phyloP scores from a whole-genome alignment of 2,113 vertebrate species.

The Todiramphus chloris region DNA sequence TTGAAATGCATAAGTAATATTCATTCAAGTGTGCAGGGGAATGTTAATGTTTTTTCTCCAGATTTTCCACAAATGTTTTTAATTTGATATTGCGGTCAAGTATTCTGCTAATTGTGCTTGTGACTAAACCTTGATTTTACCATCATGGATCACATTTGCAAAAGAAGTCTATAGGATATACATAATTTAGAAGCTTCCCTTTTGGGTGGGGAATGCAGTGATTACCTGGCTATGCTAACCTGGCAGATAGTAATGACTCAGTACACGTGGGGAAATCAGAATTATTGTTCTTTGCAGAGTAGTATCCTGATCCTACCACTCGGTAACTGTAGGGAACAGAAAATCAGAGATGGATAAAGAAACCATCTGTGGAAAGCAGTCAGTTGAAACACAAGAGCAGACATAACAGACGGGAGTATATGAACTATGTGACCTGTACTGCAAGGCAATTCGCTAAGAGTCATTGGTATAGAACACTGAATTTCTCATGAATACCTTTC shows the following conservation, averaged over 20 bases:
- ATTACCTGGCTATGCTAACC: background rate
- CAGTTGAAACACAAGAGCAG: background rate
- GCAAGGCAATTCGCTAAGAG: slow-evolving; percentile 7
- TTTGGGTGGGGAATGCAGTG: background rate
- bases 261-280: background rate
- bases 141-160: background rate
- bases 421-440: slow-evolving; percentile 23
- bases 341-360: background rate
- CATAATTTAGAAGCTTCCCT: background rate
- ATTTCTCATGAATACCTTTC: slow-evolving; percentile 20
- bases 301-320: background rate
- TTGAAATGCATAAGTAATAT: background rate
- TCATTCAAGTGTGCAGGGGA: background rate
- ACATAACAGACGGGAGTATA: background rate
- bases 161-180: background rate
- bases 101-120: background rate
- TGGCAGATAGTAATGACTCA: background rate
- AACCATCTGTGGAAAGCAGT: slow-evolving; percentile 15
- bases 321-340: background rate
- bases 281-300: background rate
- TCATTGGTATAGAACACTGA: slow-evolving; percentile 10
- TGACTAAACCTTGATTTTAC: background rate
- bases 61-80: background rate
- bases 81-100: background rate
- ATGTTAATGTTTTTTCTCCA: background rate